Conservation (phyloP, 1,140 invertebrate species). For the Medauroidea extradentata region DNA sequence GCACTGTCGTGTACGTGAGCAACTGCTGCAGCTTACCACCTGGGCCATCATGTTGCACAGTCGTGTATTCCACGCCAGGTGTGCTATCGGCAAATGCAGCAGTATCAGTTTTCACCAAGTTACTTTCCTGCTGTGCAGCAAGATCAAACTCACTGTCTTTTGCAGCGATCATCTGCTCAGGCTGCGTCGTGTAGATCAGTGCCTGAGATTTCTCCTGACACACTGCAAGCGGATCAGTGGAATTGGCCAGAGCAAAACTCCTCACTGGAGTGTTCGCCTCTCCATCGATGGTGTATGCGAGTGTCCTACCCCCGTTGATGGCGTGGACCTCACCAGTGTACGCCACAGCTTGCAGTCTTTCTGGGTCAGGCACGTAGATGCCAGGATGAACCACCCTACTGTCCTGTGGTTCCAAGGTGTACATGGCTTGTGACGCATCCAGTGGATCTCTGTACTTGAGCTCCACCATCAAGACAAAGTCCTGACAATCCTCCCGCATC, state of each 20-base stretch:
- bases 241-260: neutral
- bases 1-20: no score
- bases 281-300: neutral
- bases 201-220: neutral
- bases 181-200: neutral
- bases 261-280: neutral
- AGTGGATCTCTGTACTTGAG: conserved; percentile 25
- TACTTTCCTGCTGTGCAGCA: neutral
- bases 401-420: no score
- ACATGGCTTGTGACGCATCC: neutral
- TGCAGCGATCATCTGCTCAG: neutral
- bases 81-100: no score
- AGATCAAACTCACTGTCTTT: neutral
- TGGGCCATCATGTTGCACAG: no score
- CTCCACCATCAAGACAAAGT: conserved; percentile 27
- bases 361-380: no score
- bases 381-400: no score
- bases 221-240: conserved; percentile 1
- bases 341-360: no score
- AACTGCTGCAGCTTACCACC: no score
- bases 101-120: neutral
- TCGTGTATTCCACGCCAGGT: no score
- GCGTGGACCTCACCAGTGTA: no score
- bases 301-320: neutral
- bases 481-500: conserved; percentile 13